Conservation (phyloP, 1,140 invertebrate species). For the Psilanteris sp. region DNA sequence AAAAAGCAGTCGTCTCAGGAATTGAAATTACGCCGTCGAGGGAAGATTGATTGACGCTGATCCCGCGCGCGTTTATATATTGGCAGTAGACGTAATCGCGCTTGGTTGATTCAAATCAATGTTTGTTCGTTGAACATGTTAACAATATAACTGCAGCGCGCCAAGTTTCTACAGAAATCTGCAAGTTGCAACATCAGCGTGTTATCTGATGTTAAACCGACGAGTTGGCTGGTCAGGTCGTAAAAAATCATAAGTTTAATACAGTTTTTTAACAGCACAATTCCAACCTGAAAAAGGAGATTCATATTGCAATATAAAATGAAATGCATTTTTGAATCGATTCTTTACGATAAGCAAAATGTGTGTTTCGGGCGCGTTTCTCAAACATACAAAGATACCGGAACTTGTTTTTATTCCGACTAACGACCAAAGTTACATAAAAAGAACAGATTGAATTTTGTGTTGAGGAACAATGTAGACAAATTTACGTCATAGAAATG, state of each 20-base stretch:
- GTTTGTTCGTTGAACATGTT: constrained; percentile 26
- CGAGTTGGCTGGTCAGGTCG: constrained; percentile 1
- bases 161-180: constrained; percentile 37
- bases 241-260: constrained; percentile 1
- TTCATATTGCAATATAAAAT: no score
- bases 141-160: constrained; percentile 46
- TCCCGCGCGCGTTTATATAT: constrained; percentile 12
- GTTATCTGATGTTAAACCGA: constrained; percentile 18
- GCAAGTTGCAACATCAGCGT: constrained; percentile 14
- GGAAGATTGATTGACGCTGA: constrained; percentile 39
- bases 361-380: no score
- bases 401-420: no score
- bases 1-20: not conserved
- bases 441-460: constrained; percentile 18
- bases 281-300: no score
- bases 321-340: no score
- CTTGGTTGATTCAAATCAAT: constrained; percentile 35
- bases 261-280: not conserved
- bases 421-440: not conserved
- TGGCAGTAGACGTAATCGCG: constrained; percentile 40
- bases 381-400: no score
- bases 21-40: constrained; percentile 10
- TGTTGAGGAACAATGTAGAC: constrained; percentile 11
- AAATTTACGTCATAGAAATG: constrained; percentile 2
- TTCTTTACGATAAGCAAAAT: no score